Base-by-base conservation (phyloP, 2,888 invertebrate species). In the Eristalis tenax region DNA sequence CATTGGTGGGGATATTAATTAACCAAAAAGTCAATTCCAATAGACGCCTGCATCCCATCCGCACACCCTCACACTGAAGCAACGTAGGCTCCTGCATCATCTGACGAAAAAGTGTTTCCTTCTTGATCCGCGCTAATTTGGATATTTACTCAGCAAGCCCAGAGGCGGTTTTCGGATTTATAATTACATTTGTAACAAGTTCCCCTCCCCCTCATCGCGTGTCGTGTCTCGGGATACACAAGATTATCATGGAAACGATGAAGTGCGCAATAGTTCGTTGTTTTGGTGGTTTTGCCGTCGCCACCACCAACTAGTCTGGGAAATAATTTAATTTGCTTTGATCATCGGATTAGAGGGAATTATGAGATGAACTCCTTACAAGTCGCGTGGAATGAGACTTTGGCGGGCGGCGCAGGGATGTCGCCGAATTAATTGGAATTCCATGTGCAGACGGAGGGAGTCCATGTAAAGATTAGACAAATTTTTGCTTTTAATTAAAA, bases 391-490 rank as follows among this genome's bases (percentile, higher is more conserved):
- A n/a, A 22, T 18, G 56, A 56, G 26, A 59, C 15, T n/a, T 18
- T 13, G n/a, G n/a, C n/a, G n/a, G n/a, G n/a, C n/a, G n/a, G n/a
- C n/a, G n/a, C n/a, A n/a, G n/a, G n/a, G n/a, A n/a, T n/a, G 59
- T 59, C 59, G 59, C 26, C 23, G 59, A 59, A 59, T 26, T 59
- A 59, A 59, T 59, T 59, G 59, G 59, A 26, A 59, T 59, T 26
- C 26, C 23, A 15, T 59, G 59, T 59, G 26, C 59, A 59, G 26
- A 18, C 50, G 18, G 23, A 26, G 59, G 59, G 26, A 13, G 59
- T 23, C 50, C 5, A n/a, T 18, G 18, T 50, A 50, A 50, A 50
- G 18, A 50, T 50, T 50, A 18, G 8, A 50, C 18, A 18, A 18
- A 50, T 18, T 50, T 50, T 50, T 22, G 50, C 18, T 50, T 50